Evolutionary conservation across 2,888 invertebrate species (phyloP).

Genomic region (Scaptomyza polygonia): DNA sequence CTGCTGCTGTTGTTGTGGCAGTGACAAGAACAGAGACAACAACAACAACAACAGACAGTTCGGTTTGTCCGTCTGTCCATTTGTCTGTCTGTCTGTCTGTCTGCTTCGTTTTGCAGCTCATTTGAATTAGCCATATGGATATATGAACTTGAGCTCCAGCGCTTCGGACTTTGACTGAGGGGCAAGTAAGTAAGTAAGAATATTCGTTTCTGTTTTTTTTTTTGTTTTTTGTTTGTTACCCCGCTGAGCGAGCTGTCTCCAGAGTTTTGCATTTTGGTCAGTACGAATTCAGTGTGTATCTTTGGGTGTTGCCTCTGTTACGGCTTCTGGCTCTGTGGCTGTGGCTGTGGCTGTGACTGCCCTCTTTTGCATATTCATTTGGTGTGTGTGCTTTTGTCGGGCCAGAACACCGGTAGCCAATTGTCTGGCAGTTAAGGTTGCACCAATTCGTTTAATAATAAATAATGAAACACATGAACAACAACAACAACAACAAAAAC

Average conservation of each 20-base stretch:
- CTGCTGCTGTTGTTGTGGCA: constrained; percentile 18
- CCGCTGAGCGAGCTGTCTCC: constrained; percentile 42
- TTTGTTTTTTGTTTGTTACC: background rate
- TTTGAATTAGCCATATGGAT: constrained; percentile 76
- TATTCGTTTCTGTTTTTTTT: too few relatives aligned
- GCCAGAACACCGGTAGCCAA: constrained; percentile 81
- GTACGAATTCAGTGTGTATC: constrained; percentile 24
- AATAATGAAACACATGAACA: constrained; percentile 65
- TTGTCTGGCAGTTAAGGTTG: constrained; percentile 81
- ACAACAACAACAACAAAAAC: too few relatives aligned
- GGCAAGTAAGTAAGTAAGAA: too few relatives aligned
- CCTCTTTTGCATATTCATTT: constrained; percentile 76
- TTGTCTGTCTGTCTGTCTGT: background rate
- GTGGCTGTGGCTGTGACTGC: constrained; percentile 12
- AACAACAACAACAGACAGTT: constrained; percentile 4
- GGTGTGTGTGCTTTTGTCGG: constrained; percentile 40
- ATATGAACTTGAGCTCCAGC: constrained; percentile 15
- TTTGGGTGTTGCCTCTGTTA: constrained; percentile 8
- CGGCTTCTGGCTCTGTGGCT: constrained; percentile 25
- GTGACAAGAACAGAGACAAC: constrained; percentile 17
- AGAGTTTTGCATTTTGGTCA: constrained; percentile 35
- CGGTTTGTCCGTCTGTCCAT: constrained; percentile 8
- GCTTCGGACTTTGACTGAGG: too few relatives aligned
- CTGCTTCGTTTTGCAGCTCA: constrained; percentile 60
- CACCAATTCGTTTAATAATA: constrained; percentile 81